These are phyloP conservation scores for Abrostola tripartita DNA, from an alignment of 2,888 invertebrate species.

Conservation along the genomic window DNA sequence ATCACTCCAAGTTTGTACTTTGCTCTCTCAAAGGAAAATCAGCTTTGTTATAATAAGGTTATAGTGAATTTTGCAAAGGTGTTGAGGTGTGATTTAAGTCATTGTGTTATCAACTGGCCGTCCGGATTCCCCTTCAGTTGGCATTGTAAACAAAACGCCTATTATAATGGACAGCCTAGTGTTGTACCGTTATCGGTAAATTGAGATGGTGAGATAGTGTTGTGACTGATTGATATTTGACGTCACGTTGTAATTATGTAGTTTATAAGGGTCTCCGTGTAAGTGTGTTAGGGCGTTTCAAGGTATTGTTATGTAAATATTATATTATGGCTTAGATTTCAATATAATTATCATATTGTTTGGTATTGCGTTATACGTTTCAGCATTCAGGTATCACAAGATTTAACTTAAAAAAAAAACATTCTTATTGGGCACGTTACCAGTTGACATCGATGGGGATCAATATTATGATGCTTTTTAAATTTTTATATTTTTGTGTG, in stretches of 20 bases:
- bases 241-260: conserved; percentile 24
- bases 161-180: conserved; percentile 82
- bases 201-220: conserved; percentile 48
- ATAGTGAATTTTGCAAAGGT: conserved; percentile 47
- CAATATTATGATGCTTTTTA: no score
- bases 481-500: no score
- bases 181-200: conserved; percentile 65
- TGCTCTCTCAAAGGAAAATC: conserved; percentile 39
- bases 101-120: conserved; percentile 47
- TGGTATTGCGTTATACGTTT: no score
- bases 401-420: no score
- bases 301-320: background rate
- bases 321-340: no score
- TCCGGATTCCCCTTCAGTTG: conserved; percentile 79
- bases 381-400: no score
- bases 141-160: conserved; percentile 87
- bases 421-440: no score
- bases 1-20: conserved; percentile 39
- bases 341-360: no score
- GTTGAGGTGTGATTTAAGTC: conserved; percentile 51
- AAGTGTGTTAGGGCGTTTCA: background rate
- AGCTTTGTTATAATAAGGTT: conserved; percentile 29
- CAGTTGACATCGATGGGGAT: no score
- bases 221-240: conserved; percentile 43
- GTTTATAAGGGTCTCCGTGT: conserved; percentile 24